Conservation (phyloP, 2,888 invertebrate species). For the Tenthredo scrophulariae region DNA sequence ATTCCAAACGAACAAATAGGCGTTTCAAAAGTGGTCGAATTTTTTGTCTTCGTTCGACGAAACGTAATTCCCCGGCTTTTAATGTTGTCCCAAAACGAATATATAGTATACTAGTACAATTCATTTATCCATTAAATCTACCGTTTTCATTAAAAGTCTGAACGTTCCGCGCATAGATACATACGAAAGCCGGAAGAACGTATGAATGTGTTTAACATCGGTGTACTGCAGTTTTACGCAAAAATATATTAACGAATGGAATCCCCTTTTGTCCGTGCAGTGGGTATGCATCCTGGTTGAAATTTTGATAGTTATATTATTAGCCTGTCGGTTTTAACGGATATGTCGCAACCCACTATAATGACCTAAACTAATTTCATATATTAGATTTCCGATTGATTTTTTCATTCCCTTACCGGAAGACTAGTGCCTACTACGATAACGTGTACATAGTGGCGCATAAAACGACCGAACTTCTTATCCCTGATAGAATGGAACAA, state of each 20-base stretch:
- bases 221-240: constrained; percentile 23
- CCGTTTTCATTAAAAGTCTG: constrained; percentile 41
- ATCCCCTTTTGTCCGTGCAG: neutral
- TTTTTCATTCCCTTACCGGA: neutral
- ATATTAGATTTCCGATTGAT: constrained; percentile 28
- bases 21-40: neutral
- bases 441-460: neutral
- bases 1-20: neutral
- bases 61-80: constrained; percentile 3
- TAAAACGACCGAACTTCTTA: neutral
- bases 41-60: neutral
- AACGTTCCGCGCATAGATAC: constrained; percentile 14
- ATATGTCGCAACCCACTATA: neutral
- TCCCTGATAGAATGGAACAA: neutral
- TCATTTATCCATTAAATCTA: constrained; percentile 41
- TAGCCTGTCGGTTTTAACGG: neutral
- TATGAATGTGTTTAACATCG: constrained; percentile 1
- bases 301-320: constrained; percentile 1
- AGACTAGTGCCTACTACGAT: neutral
- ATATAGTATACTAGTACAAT: neutral
- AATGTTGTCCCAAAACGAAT: neutral
- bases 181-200: neutral
- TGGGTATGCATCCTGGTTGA: neutral
- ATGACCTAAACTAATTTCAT: constrained; percentile 22
- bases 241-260: neutral